Conservation (phyloP, 2,113 vertebrate genomes). For the Saccopteryx leptura region DNA sequence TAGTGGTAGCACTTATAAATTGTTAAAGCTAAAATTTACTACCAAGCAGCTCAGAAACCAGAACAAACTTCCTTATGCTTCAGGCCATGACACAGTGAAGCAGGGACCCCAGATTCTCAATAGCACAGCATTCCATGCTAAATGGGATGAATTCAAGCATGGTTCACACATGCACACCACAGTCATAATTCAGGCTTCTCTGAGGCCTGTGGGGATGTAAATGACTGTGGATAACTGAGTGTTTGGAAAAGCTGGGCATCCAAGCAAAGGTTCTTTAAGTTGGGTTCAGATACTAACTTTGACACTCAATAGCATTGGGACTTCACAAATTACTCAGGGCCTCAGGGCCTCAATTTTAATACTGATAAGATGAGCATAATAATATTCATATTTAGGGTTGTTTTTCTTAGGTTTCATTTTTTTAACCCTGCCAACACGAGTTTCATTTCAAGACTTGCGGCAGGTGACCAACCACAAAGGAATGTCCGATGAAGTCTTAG, state of each 20-base stretch:
- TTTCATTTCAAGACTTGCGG: no score
- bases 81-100: not conserved
- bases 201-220: not conserved
- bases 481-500: no score
- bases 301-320: not conserved
- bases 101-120: not conserved
- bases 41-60: not conserved
- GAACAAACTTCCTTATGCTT: not conserved
- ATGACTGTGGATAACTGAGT: not conserved
- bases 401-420: not conserved
- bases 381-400: not conserved
- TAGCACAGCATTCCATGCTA: not conserved
- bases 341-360: conserved; percentile 30
- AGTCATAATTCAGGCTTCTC: not conserved
- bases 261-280: not conserved
- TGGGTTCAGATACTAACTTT: not conserved
- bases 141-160: not conserved
- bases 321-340: not conserved
- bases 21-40: conserved; percentile 24
- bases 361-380: not conserved
- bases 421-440: no score
- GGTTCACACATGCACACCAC: not conserved
- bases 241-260: not conserved
- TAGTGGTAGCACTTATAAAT: not conserved
- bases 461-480: no score